phyloP scores from a whole-genome alignment of 2,888 invertebrate genomes.

The Tachina fera region DNA sequence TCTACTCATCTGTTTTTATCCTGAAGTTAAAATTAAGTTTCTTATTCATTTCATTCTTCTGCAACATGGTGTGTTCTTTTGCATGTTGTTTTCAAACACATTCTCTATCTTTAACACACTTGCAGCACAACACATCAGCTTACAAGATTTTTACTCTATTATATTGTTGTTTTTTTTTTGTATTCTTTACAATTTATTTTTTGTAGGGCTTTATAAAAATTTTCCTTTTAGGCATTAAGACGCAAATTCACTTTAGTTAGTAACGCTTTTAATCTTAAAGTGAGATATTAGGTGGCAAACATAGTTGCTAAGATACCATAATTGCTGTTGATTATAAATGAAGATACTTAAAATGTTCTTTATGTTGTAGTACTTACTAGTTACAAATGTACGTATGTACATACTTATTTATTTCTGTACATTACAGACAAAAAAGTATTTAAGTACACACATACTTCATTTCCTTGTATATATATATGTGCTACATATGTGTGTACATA shows the following conservation, averaged over 20 bases:
- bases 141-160: constrained; percentile 39
- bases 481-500: not conserved
- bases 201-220: not conserved
- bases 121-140: constrained; percentile 37
- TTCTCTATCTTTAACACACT: constrained; percentile 15
- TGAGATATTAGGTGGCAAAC: constrained; percentile 74
- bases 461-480: not conserved
- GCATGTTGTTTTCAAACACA: constrained; percentile 20
- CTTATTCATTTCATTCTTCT: constrained; percentile 20
- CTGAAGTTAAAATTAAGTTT: constrained; percentile 44
- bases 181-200: not conserved
- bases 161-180: constrained; percentile 28
- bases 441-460: not conserved
- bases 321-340: constrained; percentile 73
- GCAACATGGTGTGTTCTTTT: constrained; percentile 30
- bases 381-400: not conserved
- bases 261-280: constrained; percentile 70
- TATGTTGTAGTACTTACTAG: constrained; percentile 7
- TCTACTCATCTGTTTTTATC: constrained; percentile 43
- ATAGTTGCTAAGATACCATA: constrained; percentile 73
- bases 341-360: constrained; percentile 63
- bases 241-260: constrained; percentile 59
- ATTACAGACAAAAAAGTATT: not conserved
- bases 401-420: not conserved
- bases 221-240: constrained; percentile 61